These are phyloP conservation scores for Micronisus gabar DNA, from an alignment of 2,113 vertebrate species.

Conservation along the genomic window DNA sequence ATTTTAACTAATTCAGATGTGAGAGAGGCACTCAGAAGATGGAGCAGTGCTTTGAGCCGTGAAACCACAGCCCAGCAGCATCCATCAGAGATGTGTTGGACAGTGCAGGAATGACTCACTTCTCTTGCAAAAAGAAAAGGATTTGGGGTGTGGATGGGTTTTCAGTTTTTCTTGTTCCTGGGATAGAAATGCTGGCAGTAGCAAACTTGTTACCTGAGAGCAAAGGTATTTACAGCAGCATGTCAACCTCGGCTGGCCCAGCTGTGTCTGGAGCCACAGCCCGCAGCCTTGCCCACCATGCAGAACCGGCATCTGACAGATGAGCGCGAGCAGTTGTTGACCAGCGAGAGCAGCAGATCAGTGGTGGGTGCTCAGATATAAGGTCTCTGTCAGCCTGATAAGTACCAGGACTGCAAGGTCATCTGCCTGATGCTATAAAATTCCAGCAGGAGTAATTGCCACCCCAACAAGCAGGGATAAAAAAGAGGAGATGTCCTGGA, in stretches of 20 bases:
- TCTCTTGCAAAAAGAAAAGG: background rate
- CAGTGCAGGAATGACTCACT: background rate
- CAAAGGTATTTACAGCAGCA: background rate
- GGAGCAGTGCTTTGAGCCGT: background rate
- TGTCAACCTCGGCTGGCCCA: rapidly evolving
- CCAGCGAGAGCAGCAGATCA: background rate
- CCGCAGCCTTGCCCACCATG: background rate
- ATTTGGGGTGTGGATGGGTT: background rate
- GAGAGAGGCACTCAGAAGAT: background rate
- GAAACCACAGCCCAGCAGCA: background rate
- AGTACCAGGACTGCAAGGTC: background rate
- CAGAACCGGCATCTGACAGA: background rate
- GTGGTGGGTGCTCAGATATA: background rate
- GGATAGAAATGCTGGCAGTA: background rate
- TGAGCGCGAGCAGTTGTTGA: background rate
- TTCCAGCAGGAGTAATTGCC: background rate
- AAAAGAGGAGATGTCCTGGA: background rate
- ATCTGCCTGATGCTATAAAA: background rate
- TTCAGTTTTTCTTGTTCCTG: background rate
- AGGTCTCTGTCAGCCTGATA: background rate
- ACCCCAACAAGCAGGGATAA: background rate
- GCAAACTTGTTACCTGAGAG: background rate
- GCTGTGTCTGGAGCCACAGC: rapidly evolving
- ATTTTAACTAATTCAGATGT: background rate
- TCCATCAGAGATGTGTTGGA: background rate